Percentiles rank a stretch among this genome's conserved stretches.
Evolutionary conservation across 2,797 vertebrate genomes (phyloP).

Genomic region (Pseudopleuronectes americanus): DNA sequence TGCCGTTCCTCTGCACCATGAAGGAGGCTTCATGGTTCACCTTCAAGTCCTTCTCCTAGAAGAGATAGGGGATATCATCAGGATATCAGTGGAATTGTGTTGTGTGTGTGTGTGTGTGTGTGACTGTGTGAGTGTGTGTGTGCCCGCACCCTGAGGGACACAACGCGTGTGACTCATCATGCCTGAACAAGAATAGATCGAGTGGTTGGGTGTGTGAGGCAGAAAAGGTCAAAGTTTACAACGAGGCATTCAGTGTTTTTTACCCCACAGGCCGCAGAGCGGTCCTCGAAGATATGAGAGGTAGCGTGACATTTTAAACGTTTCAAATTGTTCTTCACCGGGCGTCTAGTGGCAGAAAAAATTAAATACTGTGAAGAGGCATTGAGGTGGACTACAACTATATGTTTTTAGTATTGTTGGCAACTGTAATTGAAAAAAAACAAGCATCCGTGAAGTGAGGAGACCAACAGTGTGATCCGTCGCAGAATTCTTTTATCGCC

Average conservation of each 20-base stretch:
- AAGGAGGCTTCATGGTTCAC: constrained; percentile 96
- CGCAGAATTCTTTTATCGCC: constrained; percentile 28
- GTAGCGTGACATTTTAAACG: constrained; percentile 59
- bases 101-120: constrained; percentile 1
- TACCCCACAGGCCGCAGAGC: constrained; percentile 46
- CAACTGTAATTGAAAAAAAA: constrained; percentile 56
- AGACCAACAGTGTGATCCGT: constrained; percentile 37
- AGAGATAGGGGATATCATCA: constrained; percentile 32
- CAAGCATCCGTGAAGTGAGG: constrained; percentile 40
- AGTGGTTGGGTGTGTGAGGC: constrained; percentile 51
- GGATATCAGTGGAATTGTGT: not conserved
- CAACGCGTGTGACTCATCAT: constrained; percentile 63
- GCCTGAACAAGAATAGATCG: constrained; percentile 64
- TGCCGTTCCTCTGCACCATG: constrained; percentile 93
- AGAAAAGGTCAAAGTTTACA: constrained; percentile 70
- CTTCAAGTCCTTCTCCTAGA: constrained; percentile 92
- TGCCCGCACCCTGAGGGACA: constrained; percentile 37
- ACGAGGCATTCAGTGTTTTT: constrained; percentile 59
- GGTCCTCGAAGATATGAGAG: constrained; percentile 47
- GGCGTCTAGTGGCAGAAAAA: constrained; percentile 35
- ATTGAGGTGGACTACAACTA: constrained; percentile 57
- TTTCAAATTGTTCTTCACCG: constrained; percentile 52
- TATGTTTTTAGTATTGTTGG: constrained; percentile 47
- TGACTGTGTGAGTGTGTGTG: constrained; percentile 21
- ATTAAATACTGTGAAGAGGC: constrained; percentile 42